These are phyloP conservation scores for Wiebesia pumilae DNA, from an alignment of 1,140 invertebrate species.

Conservation along the genomic window DNA sequence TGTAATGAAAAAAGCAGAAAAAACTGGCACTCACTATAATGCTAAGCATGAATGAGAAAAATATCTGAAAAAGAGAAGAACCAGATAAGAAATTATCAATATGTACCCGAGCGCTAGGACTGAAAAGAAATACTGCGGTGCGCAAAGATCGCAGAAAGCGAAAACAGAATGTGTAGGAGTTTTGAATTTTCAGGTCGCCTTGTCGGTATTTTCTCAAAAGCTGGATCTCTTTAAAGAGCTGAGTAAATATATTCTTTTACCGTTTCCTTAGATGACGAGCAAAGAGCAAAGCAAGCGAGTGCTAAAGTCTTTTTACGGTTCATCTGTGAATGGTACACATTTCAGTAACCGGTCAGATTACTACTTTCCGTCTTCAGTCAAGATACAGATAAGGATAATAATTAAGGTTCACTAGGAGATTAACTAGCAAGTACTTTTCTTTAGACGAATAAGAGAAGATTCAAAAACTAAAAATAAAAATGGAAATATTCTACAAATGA, in stretches of 20 bases:
- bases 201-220: constrained; percentile 48
- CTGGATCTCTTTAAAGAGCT: constrained; percentile 47
- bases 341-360: background rate
- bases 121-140: background rate
- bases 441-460: background rate
- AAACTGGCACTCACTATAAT: constrained; percentile 24
- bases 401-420: constrained; percentile 38
- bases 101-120: constrained; percentile 8
- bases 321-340: constrained; percentile 20
- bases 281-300: background rate
- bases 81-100: constrained; percentile 47
- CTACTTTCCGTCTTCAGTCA: background rate
- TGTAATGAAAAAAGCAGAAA: background rate
- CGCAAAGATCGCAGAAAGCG: constrained; percentile 23
- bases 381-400: constrained; percentile 49
- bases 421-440: constrained; percentile 7
- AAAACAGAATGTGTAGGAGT: background rate
- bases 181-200: constrained; percentile 44
- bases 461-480: background rate
- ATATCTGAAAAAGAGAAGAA: background rate
- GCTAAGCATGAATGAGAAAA: background rate
- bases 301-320: constrained; percentile 23
- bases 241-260: constrained; percentile 36
- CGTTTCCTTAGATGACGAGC: background rate
- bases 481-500: background rate